A percentile compares a stretch with the other conserved stretches of the same genome.
These are phyloP conservation scores for Homarus americanus DNA, from an alignment of 1,140 invertebrate species.

Conservation along the genomic window DNA sequence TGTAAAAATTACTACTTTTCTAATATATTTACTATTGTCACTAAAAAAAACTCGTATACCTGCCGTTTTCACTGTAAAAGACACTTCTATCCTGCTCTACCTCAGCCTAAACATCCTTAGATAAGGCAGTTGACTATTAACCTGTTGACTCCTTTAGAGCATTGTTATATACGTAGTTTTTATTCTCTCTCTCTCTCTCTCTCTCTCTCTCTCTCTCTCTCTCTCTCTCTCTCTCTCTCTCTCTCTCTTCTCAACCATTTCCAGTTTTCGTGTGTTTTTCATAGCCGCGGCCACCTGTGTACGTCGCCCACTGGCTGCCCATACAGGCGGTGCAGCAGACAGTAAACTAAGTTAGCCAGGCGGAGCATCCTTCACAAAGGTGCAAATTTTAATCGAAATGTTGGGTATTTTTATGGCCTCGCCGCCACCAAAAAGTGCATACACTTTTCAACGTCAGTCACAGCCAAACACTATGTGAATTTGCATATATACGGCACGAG, in stretches of 20 bases:
- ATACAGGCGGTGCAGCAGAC: background rate
- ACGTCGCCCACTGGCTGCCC: background rate
- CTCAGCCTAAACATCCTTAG: too few relatives aligned
- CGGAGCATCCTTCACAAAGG: background rate
- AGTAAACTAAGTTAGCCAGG: background rate
- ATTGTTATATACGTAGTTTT: too few relatives aligned
- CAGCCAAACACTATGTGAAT: background rate
- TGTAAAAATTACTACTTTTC: too few relatives aligned
- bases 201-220: too few relatives aligned
- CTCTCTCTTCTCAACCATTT: background rate
- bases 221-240: background rate
- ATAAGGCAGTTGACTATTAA: too few relatives aligned
- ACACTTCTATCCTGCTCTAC: too few relatives aligned
- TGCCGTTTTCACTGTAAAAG: too few relatives aligned
- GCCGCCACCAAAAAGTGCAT: background rate
- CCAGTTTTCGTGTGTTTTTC: background rate
- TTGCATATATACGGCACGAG: background rate
- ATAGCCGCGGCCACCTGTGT: background rate
- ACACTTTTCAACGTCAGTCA: background rate
- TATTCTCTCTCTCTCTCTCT: too few relatives aligned
- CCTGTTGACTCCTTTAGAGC: too few relatives aligned
- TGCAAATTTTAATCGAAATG: slow-evolving; percentile 10
- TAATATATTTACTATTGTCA: too few relatives aligned
- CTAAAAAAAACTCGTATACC: too few relatives aligned
- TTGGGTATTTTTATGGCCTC: background rate